A percentile compares a stretch with the other conserved stretches of the same genome.
Conservation (phyloP, 2,888 invertebrate species). For the Timema cristinae region DNA sequence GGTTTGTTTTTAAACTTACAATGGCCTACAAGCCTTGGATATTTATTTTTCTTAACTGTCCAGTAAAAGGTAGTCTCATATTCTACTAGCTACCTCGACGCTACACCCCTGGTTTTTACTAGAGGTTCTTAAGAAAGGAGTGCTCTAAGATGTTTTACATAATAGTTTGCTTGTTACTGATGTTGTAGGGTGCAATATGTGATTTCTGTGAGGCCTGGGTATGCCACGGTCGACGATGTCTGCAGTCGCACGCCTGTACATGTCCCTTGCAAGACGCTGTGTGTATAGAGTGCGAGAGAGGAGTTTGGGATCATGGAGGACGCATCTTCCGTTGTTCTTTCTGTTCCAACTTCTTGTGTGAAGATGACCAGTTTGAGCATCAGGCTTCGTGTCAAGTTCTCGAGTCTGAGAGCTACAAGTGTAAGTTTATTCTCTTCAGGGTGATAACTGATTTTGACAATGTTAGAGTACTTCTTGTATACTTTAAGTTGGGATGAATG, state of each 20-base stretch:
- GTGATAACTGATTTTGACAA: too few species aligned
- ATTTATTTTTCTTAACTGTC: too few species aligned
- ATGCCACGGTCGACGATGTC: slow-evolving; percentile 90
- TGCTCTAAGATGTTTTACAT: too few species aligned
- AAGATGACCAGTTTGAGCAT: slow-evolving; percentile 96
- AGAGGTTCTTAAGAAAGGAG: too few species aligned
- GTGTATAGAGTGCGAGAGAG: slow-evolving; percentile 89
- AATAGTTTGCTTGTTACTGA: too few species aligned
- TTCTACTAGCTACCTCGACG: too few species aligned
- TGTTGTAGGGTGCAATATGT: slow-evolving; percentile 83
- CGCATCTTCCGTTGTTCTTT: slow-evolving; percentile 88
- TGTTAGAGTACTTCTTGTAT: too few species aligned
- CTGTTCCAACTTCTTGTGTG: slow-evolving; percentile 84
- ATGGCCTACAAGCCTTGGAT: too few species aligned
- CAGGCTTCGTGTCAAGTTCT: slow-evolving; percentile 95
- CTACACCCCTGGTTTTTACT: too few species aligned
- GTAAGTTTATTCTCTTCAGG: slow-evolving; percentile 48
- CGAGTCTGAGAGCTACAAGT: slow-evolving; percentile 93
- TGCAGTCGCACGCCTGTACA: slow-evolving; percentile 84
- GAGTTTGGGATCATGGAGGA: slow-evolving; percentile 95
- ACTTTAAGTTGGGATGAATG: too few species aligned
- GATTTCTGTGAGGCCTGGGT: slow-evolving; percentile 98
- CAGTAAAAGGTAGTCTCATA: too few species aligned
- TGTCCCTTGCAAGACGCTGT: slow-evolving; percentile 85
- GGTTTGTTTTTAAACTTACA: too few species aligned